Evolutionary conservation across 2,888 invertebrate genomes (phyloP), one percentile per base, ranked within the genome.

Genomic region (Dolomedes plantarius): DNA sequence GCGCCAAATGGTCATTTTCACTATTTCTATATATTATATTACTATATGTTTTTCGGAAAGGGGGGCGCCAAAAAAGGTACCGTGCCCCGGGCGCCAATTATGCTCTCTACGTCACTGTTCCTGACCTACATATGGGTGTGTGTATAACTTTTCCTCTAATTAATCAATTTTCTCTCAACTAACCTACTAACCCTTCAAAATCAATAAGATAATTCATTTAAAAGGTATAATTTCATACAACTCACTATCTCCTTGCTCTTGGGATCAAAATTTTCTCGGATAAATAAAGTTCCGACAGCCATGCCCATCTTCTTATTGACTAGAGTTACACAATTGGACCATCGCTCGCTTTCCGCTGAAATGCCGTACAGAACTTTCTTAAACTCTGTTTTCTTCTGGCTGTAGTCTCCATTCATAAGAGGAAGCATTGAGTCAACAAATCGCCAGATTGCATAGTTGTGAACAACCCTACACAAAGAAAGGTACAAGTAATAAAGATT

Each of bases 241-340:
- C 78, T 79, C 62, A 89, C 89, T 86, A 88, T 90, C 74, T 89
- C 95, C 92, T 95, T 96, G 91, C 95, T 95, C 86, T 95, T 87
- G 7, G 89, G 95, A 91, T 96, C 95, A 91, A 97, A 97, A 90
- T 96, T 95, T 88, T 96, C 95, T 67, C 94, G 92, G 85, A 97
- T 95, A 91, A 96, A 97, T 6, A 97, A 93, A 0, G 96, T 95
- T 0, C 96, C 96, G 0, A 96, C 95, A 0, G 96, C 96, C 94
- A 96, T 95, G 41, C 96, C 96, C 90, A 96, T 92, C 90, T 95
- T 95, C 91, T 96, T 96, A 90, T 96, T 96, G 9, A 96, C 96
- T 94, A 95, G 95, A 89, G 95, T 95, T 16, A 96, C 96, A 91
- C 95, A 95, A 89, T 94, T 94, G 28, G 94, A 93, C 90, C 90